Evolutionary conservation across 1,140 invertebrate genomes (phyloP).

Genomic region (Ruditapes philippinarum): DNA sequence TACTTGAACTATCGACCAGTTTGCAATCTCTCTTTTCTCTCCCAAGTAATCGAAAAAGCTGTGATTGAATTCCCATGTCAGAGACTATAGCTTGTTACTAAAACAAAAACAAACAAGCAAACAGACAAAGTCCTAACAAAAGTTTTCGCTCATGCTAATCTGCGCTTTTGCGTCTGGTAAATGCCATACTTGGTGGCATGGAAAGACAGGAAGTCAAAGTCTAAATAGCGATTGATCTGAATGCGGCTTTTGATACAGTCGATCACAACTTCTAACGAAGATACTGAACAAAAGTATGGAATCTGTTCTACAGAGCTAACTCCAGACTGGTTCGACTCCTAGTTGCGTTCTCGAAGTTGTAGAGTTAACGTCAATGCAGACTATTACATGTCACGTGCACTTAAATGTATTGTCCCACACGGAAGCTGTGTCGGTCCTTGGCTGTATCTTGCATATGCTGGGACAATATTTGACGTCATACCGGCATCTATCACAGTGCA

Average conservation of each 20-base stretch:
- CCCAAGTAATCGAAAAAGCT: no score
- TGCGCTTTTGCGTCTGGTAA: constrained; percentile 44
- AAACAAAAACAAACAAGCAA: constrained; percentile 13
- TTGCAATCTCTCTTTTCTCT: no score
- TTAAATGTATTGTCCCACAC: constrained; percentile 35
- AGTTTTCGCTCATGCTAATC: constrained; percentile 31
- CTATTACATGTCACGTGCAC: not conserved
- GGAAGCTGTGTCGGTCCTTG: constrained; percentile 30
- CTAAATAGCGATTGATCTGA: not conserved
- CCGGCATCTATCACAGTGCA: constrained; percentile 1
- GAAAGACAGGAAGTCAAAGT: no score
- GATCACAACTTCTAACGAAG: not conserved
- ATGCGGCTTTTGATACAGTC: not conserved
- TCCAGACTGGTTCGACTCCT: constrained; percentile 7
- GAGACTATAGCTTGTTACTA: not conserved
- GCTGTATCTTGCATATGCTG: constrained; percentile 34
- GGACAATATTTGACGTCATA: constrained; percentile 15
- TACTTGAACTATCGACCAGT: no score
- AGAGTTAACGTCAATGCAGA: not conserved
- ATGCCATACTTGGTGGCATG: constrained; percentile 49
- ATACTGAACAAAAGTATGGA: constrained; percentile 18
- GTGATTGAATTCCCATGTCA: no score
- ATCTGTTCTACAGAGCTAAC: not conserved
- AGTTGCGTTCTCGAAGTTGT: not conserved
- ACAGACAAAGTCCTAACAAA: constrained; percentile 33